Evolutionary conservation across 2,797 vertebrate genomes (phyloP).

Genomic region (Rhinatrema bivittatum): DNA sequence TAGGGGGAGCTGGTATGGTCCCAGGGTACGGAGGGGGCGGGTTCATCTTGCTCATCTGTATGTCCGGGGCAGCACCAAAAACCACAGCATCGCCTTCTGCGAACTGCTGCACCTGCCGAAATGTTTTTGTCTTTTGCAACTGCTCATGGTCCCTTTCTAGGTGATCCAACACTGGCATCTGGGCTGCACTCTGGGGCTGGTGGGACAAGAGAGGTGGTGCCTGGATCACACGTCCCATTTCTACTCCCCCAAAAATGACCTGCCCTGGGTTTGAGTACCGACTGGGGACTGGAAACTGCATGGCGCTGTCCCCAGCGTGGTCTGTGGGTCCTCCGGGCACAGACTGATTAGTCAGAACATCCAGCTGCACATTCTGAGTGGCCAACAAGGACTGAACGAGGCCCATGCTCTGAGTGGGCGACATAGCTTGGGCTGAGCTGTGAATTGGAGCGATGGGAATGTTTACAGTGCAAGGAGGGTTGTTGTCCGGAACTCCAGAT

Average conservation of each 20-base stretch:
- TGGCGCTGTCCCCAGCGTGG: conserved; percentile 62
- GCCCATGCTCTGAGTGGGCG: conserved; percentile 94
- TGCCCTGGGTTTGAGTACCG: conserved; percentile 84
- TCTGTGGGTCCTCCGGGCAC: conserved; percentile 58
- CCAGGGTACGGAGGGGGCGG: conserved; percentile 84
- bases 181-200: conserved; percentile 58
- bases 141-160: conserved; percentile 72
- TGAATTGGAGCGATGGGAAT: conserved; percentile 98
- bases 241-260: conserved; percentile 80
- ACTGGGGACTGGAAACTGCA: conserved; percentile 69
- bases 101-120: conserved; percentile 63
- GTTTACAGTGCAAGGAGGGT: conserved; percentile 93
- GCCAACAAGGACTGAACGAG: conserved; percentile 93
- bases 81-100: conserved; percentile 75
- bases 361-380: conserved; percentile 96
- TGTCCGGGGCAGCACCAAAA: conserved; percentile 73
- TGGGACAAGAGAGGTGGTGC: conserved; percentile 61
- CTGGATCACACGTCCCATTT: conserved; percentile 68
- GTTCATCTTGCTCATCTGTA: conserved; percentile 81
- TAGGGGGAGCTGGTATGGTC: conserved; percentile 61
- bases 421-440: conserved; percentile 97
- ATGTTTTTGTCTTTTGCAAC: conserved; percentile 69
- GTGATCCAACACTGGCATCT: conserved; percentile 59
- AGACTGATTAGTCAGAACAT: conserved; percentile 80
- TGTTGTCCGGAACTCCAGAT: conserved; percentile 79